Percentiles rank a stretch among this genome's conserved stretches.
These are phyloP conservation scores for Nudaria mundana DNA, from an alignment of 2,888 invertebrate genomes.

Conservation along the genomic window DNA sequence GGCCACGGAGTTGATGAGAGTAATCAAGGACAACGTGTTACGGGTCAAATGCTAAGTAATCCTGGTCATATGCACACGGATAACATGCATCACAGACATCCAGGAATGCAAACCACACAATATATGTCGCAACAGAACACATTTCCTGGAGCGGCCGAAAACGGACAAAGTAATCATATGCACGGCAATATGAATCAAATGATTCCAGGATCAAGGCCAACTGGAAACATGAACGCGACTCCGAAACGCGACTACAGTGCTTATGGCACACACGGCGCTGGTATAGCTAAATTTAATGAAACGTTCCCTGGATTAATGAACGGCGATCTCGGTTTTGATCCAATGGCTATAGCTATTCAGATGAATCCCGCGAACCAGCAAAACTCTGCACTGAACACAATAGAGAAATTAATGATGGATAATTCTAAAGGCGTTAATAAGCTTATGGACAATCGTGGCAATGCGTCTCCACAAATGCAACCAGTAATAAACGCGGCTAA, in stretches of 20 bases:
- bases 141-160: conserved; percentile 19
- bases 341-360: conserved; percentile 72
- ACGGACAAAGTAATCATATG: conserved; percentile 23
- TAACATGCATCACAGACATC: conserved; percentile 23
- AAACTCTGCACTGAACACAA: conserved; percentile 51
- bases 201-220: conserved; percentile 31
- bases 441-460: conserved; percentile 1
- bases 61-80: conserved; percentile 10
- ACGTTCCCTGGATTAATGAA: conserved; percentile 69
- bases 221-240: conserved; percentile 14
- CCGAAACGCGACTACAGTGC: conserved; percentile 19
- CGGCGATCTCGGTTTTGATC: conserved; percentile 66
- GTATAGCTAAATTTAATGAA: conserved; percentile 63
- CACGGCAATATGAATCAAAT: conserved; percentile 29
- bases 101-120: conserved; percentile 26
- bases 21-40: conserved; percentile 23
- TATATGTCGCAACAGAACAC: conserved; percentile 35
- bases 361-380: conserved; percentile 73
- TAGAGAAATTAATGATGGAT: conserved; percentile 53
- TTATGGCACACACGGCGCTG: conserved; percentile 50
- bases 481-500: conserved; percentile 32
- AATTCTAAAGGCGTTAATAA: conserved; percentile 20
- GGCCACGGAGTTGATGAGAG: conserved; percentile 7
- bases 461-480: conserved; percentile 18
- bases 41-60: conserved; percentile 15